Conservation (phyloP, 1,140 invertebrate species). For the Papilio dardanus region DNA sequence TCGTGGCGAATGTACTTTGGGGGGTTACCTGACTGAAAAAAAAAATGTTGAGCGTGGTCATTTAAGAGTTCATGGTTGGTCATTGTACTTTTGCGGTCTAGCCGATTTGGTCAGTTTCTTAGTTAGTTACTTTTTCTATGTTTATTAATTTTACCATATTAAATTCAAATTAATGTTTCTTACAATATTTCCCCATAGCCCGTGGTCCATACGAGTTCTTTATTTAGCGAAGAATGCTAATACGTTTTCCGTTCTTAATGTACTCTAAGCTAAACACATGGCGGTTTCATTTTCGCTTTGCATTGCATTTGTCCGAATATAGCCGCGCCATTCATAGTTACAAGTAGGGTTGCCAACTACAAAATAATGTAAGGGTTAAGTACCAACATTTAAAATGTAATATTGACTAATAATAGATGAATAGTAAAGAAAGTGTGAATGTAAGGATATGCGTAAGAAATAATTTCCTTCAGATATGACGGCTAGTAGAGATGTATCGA, state of each 20-base stretch:
- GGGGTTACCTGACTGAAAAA: not conserved
- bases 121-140: not conserved
- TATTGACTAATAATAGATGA: too few species aligned
- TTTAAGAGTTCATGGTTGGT: not conserved
- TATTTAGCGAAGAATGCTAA: conserved; percentile 27
- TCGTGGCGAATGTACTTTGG: too few species aligned
- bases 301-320: conserved; percentile 14
- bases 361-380: conserved; percentile 1
- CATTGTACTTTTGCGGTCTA: not conserved
- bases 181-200: not conserved
- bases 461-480: too few species aligned
- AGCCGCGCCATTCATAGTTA: conserved; percentile 17
- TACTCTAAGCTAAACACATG: conserved; percentile 17
- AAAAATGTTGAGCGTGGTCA: too few species aligned
- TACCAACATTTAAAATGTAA: not conserved
- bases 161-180: too few species aligned
- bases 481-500: too few species aligned
- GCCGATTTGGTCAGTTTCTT: not conserved
- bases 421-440: too few species aligned
- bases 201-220: conserved; percentile 11
- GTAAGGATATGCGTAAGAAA: too few species aligned
- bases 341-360: conserved; percentile 6
- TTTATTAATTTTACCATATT: not conserved
- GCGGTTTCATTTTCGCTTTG: conserved; percentile 22
- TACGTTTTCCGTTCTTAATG: not conserved